Evolutionary conservation across 2,888 invertebrate genomes (phyloP).

Genomic region (Troilus luridus): DNA sequence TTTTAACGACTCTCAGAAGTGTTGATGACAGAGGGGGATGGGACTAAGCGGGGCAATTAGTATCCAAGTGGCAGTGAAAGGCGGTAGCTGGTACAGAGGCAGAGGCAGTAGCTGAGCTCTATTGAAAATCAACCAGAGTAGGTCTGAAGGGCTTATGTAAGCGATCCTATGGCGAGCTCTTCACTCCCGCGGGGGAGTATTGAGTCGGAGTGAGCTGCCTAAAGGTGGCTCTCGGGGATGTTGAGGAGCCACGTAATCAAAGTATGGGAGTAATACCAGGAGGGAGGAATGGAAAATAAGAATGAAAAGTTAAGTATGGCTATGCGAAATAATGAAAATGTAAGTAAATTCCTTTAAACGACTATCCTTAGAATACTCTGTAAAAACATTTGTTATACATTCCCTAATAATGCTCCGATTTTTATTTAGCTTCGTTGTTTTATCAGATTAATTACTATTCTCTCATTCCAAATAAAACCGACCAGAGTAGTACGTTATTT

Average conservation of each 20-base stretch:
- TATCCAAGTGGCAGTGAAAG: conserved; percentile 9
- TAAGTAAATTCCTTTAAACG: too few relatives aligned
- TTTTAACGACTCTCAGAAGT: background rate
- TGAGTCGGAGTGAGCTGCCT: background rate
- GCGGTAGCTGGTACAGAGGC: conserved; percentile 8
- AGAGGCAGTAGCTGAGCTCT: background rate
- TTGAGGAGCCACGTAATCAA: background rate
- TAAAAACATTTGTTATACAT: too few relatives aligned
- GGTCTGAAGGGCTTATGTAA: conserved; percentile 12
- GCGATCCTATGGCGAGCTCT: background rate
- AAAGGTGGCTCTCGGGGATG: background rate
- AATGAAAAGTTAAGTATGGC: background rate
- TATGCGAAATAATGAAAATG: too few relatives aligned
- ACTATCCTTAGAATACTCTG: too few relatives aligned
- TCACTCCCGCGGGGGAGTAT: background rate
- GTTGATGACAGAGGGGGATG: background rate
- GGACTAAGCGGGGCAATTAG: conserved; percentile 22
- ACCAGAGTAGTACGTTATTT: too few relatives aligned
- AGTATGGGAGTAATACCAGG: background rate
- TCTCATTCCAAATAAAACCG: too few relatives aligned
- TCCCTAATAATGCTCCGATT: too few relatives aligned
- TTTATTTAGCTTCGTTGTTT: too few relatives aligned
- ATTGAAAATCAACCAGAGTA: conserved; percentile 31
- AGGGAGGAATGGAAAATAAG: background rate
- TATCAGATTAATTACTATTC: too few relatives aligned